phyloP scores from a whole-genome alignment of 2,113 vertebrate species.

The Phalacrocorax carbo region DNA sequence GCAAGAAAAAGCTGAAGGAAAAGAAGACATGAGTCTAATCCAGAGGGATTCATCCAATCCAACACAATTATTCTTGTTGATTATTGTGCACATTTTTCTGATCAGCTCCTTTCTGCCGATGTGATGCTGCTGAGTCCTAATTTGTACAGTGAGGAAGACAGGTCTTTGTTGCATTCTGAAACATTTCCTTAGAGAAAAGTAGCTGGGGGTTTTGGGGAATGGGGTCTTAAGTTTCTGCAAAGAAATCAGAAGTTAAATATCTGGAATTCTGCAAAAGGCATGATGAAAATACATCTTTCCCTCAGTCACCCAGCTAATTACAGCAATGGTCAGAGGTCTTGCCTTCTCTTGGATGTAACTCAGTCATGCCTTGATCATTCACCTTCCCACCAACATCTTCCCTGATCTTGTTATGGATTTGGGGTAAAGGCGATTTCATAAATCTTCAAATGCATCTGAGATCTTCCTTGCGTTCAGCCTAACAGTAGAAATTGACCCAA shows the following conservation, averaged over 20 bases:
- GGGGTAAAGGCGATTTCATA: not conserved
- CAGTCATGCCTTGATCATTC: not conserved
- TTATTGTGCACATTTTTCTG: not conserved
- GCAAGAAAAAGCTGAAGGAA: not conserved
- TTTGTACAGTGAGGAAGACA: not conserved
- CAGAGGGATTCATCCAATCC: not conserved
- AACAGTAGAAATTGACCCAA: not conserved
- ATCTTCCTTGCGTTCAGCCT: not conserved
- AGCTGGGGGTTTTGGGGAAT: not conserved
- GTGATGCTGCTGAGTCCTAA: not conserved
- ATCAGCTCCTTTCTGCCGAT: not conserved
- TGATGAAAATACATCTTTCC: not conserved
- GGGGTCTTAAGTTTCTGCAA: not conserved
- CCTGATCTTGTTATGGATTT: not conserved
- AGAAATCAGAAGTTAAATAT: not conserved
- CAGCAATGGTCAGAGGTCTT: fast-evolving
- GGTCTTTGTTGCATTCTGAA: not conserved
- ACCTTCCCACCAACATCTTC: not conserved
- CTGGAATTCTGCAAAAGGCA: not conserved
- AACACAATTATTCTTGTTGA: not conserved
- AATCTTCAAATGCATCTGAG: not conserved
- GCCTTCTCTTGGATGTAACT: not conserved
- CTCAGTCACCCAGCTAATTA: not conserved
- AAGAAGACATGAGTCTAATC: not conserved
- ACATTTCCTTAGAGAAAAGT: not conserved